Evolutionary conservation across 1,140 invertebrate genomes (phyloP).

Genomic region (Cardiocondyla obscurior): DNA sequence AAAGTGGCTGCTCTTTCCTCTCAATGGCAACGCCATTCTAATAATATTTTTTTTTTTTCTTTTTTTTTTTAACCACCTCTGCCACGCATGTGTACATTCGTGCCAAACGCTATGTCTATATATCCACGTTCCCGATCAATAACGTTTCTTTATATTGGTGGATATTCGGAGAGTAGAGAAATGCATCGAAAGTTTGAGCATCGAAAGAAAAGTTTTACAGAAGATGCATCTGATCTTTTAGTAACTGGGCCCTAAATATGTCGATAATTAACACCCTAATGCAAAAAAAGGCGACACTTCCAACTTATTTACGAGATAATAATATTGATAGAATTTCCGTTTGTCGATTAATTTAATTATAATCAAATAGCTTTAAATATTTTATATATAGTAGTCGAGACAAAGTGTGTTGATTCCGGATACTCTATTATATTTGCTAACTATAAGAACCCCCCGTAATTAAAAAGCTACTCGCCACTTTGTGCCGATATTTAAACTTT

Average conservation of each 20-base stretch:
- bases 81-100: not conserved
- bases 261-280: not conserved
- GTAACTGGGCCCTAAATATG: not conserved
- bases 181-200: not conserved
- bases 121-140: conserved; percentile 6
- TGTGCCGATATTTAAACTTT: conserved; percentile 15
- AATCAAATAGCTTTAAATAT: not conserved
- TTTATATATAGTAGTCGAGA: not conserved
- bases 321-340: not conserved
- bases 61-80: not conserved
- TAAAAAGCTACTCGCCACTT: not conserved
- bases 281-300: not conserved
- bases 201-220: not conserved
- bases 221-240: not conserved
- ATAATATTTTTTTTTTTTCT: not conserved
- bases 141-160: not conserved
- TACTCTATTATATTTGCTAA: not conserved
- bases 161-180: not conserved
- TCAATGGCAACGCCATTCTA: not conserved
- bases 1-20: not conserved
- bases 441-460: not conserved
- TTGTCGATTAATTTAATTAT: not conserved
- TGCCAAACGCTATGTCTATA: conserved; percentile 5
- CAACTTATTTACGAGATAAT: not conserved
- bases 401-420: not conserved